Percentiles rank a stretch among this genome's conserved stretches.
Evolutionary conservation across 1,140 invertebrate species (phyloP).

Genomic region (Goniozus legneri): DNA sequence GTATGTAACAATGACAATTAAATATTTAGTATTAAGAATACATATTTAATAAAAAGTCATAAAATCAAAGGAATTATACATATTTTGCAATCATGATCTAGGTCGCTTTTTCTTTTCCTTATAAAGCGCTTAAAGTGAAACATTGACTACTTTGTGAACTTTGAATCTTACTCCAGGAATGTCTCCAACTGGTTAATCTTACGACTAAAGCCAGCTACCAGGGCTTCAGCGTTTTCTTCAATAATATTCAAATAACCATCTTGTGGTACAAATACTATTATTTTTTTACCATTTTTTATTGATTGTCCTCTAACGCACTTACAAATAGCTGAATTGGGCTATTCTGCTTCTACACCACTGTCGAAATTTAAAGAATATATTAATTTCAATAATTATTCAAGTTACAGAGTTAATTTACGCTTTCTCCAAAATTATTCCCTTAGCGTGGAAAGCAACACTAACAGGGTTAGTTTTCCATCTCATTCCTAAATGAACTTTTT

Average conservation of each 20-base stretch:
- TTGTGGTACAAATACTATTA: conserved; percentile 98
- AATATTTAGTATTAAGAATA: no score
- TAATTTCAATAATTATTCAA: conserved; percentile 8
- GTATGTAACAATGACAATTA: no score
- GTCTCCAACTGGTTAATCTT: conserved; percentile 99
- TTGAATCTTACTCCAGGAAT: conserved; percentile 95
- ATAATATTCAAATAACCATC: conserved; percentile 99
- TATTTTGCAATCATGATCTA: no score
- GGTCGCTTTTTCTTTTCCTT: conserved; percentile 99
- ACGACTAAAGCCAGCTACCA: conserved; percentile 98
- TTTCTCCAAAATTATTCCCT: conserved; percentile 99
- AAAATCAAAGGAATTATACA: no score
- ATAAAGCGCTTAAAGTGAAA: conserved; percentile 96
- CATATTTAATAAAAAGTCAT: no score
- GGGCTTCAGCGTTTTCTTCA: conserved; percentile 99
- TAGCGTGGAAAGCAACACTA: conserved; percentile 98
- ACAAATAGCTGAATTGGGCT: conserved; percentile 99
- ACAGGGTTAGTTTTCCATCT: conserved; percentile 99
- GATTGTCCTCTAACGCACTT: conserved; percentile 99
- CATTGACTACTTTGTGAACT: conserved; percentile 99
- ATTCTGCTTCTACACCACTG: conserved; percentile 99
- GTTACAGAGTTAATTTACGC: conserved; percentile 73
- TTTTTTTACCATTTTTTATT: conserved; percentile 99
- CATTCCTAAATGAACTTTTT: conserved; percentile 99
- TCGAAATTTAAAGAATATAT: conserved; percentile 36